Conservation (phyloP, 53 echinoderm and acorn worm genomes). For the Holothuria leucospilota region DNA sequence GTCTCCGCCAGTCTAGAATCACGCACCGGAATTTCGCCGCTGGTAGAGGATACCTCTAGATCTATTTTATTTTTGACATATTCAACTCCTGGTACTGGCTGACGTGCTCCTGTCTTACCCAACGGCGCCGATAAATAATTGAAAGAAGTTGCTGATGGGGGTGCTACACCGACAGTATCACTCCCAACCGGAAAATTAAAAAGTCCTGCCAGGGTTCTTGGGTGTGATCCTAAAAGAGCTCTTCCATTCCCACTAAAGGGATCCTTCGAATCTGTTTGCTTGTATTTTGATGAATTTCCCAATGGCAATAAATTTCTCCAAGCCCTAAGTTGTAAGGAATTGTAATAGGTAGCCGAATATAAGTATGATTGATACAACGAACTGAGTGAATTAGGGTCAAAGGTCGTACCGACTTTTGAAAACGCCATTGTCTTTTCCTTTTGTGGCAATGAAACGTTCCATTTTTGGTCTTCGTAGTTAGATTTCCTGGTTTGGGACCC, state of each 20-base stretch:
- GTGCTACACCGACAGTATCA: constrained; percentile 1
- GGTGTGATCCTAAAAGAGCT: too few relatives aligned
- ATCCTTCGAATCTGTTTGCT: too few relatives aligned
- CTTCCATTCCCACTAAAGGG: too few relatives aligned
- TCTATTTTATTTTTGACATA: constrained; percentile 73
- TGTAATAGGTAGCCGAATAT: constrained; percentile 18
- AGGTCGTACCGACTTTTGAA: background rate
- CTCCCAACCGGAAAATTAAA: background rate
- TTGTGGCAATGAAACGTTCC: constrained; percentile 4
- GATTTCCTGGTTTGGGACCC: background rate
- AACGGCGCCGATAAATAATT: background rate
- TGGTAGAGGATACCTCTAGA: background rate
- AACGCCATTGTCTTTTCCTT: background rate
- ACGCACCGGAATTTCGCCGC: background rate
- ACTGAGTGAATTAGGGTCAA: constrained; percentile 2
- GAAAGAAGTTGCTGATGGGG: background rate
- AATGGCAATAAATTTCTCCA: background rate
- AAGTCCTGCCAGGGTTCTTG: background rate
- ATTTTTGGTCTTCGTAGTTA: background rate
- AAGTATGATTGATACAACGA: constrained; percentile 39
- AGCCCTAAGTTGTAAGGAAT: constrained; percentile 25
- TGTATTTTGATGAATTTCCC: background rate
- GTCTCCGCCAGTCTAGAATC: background rate
- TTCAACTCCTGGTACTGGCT: constrained; percentile 85
- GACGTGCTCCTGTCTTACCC: constrained; percentile 69